Evolutionary conservation across 1,140 invertebrate species (phyloP).

Genomic region (Pseudomyrmex pallidus): DNA sequence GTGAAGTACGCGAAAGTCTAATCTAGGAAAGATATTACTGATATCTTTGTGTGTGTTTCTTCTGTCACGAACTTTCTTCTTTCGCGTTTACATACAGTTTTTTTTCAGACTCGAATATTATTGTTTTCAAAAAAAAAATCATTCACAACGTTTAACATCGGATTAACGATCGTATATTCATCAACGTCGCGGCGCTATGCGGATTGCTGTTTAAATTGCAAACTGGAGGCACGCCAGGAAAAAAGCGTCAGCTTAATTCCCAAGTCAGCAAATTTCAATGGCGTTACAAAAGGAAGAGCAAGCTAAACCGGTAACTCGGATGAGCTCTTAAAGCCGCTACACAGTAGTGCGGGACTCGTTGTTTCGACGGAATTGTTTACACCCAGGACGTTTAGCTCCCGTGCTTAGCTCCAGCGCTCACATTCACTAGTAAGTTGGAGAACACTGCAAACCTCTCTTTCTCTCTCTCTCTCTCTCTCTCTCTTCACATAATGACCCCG

Average conservation of each 20-base stretch:
- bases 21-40: no score
- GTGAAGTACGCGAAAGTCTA: no score
- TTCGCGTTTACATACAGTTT: no score
- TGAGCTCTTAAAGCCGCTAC: slow-evolving; percentile 52
- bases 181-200: slow-evolving; percentile 15
- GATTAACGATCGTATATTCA: slow-evolving; percentile 22
- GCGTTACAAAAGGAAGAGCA: background rate
- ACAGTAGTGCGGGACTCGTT: slow-evolving; percentile 24
- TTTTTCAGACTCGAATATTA: no score
- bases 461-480: background rate
- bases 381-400: slow-evolving; percentile 15
- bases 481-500: slow-evolving; percentile 41
- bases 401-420: background rate
- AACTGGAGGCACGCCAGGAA: background rate
- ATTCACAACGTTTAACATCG: no score
- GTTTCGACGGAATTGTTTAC: slow-evolving; percentile 59
- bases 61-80: no score
- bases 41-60: no score
- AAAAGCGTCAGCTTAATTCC: slow-evolving; percentile 13
- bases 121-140: no score
- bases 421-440: background rate
- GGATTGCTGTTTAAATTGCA: slow-evolving; percentile 22
- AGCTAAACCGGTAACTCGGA: background rate
- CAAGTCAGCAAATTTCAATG: slow-evolving; percentile 32
- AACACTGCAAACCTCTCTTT: slow-evolving; percentile 12